phyloP scores from a whole-genome alignment of 2,888 invertebrate genomes.

The Torymus tubicola region DNA sequence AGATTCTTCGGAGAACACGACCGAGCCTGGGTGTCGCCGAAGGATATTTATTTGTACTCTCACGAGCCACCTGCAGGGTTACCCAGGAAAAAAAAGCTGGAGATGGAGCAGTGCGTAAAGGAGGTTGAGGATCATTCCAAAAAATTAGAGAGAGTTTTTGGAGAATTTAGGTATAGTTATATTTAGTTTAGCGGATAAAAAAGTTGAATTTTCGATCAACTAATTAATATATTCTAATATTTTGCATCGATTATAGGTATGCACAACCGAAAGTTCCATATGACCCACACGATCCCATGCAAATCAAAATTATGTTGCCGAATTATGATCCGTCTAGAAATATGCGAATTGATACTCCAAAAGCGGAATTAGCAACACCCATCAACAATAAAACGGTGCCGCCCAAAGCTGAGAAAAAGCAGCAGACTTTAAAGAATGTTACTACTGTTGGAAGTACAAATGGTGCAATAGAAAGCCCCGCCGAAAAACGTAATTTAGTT shows the following conservation, averaged over 20 bases:
- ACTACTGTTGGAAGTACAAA: conserved; percentile 36
- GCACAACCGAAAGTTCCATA: conserved; percentile 71
- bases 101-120: conserved; percentile 71
- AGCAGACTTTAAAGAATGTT: conserved; percentile 13
- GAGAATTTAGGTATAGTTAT: conserved; percentile 67
- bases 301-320: conserved; percentile 71
- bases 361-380: conserved; percentile 9
- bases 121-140: conserved; percentile 72
- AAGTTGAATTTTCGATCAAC: too few species aligned
- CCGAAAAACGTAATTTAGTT: conserved; percentile 44
- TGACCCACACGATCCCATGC: conserved; percentile 71
- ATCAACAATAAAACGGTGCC: conserved; percentile 33
- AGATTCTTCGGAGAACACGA: conserved; percentile 97
- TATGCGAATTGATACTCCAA: conserved; percentile 7
- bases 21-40: conserved; percentile 91
- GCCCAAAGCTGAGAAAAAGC: conserved; percentile 53
- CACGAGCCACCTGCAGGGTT: conserved; percentile 77
- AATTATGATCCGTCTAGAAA: conserved; percentile 68
- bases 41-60: conserved; percentile 90
- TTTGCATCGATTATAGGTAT: conserved; percentile 64
- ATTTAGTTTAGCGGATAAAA: too few species aligned
- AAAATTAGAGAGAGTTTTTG: conserved; percentile 71
- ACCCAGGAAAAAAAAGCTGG: conserved; percentile 70
- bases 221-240: neutral
- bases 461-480: conserved; percentile 26